Evolutionary conservation across 2,113 vertebrate species (phyloP).

Genomic region (Meriones unguiculatus): DNA sequence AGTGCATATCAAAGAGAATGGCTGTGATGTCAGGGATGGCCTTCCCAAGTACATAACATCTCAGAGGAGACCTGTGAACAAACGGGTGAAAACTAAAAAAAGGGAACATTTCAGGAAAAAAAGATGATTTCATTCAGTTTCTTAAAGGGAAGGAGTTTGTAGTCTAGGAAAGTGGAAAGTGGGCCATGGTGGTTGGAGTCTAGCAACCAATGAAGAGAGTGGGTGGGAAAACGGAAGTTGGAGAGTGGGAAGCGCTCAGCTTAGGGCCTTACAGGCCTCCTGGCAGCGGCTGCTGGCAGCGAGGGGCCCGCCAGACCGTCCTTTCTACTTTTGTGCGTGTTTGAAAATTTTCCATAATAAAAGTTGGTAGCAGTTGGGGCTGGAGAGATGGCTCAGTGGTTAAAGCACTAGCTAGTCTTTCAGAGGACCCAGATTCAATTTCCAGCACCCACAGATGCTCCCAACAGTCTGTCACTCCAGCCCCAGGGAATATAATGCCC

Average conservation of each 20-base stretch:
- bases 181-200: neutral
- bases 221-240: neutral
- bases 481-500: neutral
- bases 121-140: neutral
- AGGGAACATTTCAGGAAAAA: neutral
- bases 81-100: neutral
- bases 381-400: neutral
- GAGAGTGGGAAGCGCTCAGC: neutral
- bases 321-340: neutral
- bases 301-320: neutral
- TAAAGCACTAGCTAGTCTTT: neutral
- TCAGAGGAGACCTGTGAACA: neutral
- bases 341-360: constrained; percentile 4
- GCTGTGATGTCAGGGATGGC: neutral
- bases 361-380: neutral
- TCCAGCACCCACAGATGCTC: neutral
- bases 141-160: neutral
- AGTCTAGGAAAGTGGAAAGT: neutral
- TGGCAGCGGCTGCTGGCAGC: neutral
- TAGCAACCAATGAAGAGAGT: neutral
- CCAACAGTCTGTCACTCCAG: no score
- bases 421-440: neutral
- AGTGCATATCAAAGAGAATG: neutral
- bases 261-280: fast-evolving
- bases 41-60: neutral